A percentile compares a stretch with the other conserved stretches of the same genome.
These are phyloP conservation scores for Tragulus kanchil DNA, from an alignment of 2,113 vertebrate species.

Conservation along the genomic window DNA sequence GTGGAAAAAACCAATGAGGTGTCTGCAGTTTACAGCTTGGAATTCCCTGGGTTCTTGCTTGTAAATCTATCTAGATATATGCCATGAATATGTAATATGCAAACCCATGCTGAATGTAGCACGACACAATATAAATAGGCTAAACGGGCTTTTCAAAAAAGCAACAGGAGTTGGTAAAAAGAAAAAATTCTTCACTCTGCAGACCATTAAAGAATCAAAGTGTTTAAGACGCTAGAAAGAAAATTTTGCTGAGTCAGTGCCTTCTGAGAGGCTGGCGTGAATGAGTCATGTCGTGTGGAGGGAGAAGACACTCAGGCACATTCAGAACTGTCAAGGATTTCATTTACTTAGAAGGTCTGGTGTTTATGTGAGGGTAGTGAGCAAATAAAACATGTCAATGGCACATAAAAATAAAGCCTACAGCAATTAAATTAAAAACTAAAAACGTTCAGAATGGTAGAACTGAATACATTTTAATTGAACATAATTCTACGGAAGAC, in stretches of 20 bases:
- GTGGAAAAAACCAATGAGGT: conserved; percentile 53
- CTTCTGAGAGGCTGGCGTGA: conserved; percentile 1
- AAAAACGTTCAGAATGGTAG: conserved; percentile 82
- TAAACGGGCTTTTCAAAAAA: conserved; percentile 44
- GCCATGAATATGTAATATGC: conserved; percentile 56
- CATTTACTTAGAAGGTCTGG: conserved; percentile 54
- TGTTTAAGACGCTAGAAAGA: conserved; percentile 24
- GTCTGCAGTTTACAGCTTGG: conserved; percentile 50
- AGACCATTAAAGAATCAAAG: conserved; percentile 53
- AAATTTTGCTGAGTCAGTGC: conserved; percentile 65
- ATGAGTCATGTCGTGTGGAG: background rate
- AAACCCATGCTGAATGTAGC: conserved; percentile 42
- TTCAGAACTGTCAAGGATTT: background rate
- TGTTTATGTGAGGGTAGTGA: conserved; percentile 69
- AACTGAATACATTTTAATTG: conserved; percentile 86
- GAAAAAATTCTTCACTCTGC: background rate
- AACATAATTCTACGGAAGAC: conserved; percentile 87
- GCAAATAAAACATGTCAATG: conserved; percentile 77
- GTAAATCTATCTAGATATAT: conserved; percentile 61
- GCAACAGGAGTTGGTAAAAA: conserved; percentile 53
- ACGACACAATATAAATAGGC: conserved; percentile 50
- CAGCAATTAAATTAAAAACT: conserved; percentile 85
- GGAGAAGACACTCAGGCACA: no score
- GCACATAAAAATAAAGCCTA: conserved; percentile 82
- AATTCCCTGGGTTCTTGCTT: conserved; percentile 62